A percentile compares a stretch with the other conserved stretches of the same genome.
These are phyloP conservation scores for Mormyrus lacerda DNA, from an alignment of 2,113 vertebrate species.

Conservation along the genomic window DNA sequence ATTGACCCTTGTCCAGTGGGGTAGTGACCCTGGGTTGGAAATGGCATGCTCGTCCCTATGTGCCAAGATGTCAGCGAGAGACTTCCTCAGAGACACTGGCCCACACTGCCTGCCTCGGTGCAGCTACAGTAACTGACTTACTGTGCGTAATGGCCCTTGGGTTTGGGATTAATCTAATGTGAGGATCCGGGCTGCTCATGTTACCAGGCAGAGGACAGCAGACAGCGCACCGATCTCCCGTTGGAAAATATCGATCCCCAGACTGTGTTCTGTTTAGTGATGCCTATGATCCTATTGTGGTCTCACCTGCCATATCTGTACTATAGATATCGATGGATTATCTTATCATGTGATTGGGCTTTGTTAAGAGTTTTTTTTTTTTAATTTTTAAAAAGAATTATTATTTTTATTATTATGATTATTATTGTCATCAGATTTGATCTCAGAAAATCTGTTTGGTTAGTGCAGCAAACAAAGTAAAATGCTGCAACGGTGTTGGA, in stretches of 20 bases:
- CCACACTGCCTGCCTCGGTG: not conserved
- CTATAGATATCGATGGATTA: not conserved
- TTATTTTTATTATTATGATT: not conserved
- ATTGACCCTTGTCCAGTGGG: not conserved
- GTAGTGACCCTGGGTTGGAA: not conserved
- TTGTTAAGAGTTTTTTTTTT: not conserved
- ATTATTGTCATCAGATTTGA: not conserved
- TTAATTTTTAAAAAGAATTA: too few species aligned
- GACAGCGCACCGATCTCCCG: not conserved
- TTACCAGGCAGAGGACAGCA: not conserved
- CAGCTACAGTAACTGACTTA: not conserved
- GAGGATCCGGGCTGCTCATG: not conserved
- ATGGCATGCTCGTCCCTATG: not conserved
- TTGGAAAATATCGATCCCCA: not conserved
- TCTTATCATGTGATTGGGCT: not conserved
- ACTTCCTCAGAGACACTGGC: not conserved
- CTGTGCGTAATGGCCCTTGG: not conserved
- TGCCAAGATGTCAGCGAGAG: not conserved
- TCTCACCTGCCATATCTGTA: not conserved
- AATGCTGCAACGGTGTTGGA: not conserved
- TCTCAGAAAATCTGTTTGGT: not conserved
- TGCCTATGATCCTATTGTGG: not conserved
- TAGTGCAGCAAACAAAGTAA: not conserved
- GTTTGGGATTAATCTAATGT: slow-evolving; percentile 11
- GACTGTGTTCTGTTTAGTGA: not conserved